These are phyloP conservation scores for Anorthoa munda DNA, from an alignment of 2,888 invertebrate species.

Conservation along the genomic window DNA sequence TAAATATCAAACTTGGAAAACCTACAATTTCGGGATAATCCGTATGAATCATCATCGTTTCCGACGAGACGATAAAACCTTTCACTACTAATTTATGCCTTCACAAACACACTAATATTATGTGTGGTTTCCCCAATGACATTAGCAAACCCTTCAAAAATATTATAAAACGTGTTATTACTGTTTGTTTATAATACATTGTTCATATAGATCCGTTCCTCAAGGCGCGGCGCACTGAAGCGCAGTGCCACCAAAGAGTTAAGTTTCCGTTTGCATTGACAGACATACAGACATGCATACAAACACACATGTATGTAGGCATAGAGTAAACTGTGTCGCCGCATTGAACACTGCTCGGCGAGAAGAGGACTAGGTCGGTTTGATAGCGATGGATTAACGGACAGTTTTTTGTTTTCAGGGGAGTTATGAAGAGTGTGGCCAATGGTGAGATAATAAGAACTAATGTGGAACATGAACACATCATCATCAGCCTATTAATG, in stretches of 20 bases:
- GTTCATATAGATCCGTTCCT: constrained; percentile 59
- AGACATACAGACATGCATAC: constrained; percentile 62
- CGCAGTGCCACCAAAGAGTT: constrained; percentile 67
- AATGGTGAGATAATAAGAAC: neutral
- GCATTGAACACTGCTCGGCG: constrained; percentile 55
- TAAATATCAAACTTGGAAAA: neutral
- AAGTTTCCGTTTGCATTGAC: constrained; percentile 76
- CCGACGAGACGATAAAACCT: constrained; percentile 24
- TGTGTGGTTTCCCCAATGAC: constrained; percentile 10
- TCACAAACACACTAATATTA: neutral
- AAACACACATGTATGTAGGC: constrained; percentile 40
- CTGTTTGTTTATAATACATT: constrained; percentile 1
- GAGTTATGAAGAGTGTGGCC: neutral
- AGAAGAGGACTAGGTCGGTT: constrained; percentile 46
- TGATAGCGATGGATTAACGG: constrained; percentile 47
- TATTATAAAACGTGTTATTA: constrained; percentile 8
- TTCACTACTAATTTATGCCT: constrained; percentile 43
- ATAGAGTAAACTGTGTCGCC: constrained; percentile 63
- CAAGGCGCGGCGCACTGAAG: constrained; percentile 67
- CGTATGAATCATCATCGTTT: constrained; percentile 31
- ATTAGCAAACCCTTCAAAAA: constrained; percentile 14
- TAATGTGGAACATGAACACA: neutral
- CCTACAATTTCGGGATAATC: constrained; percentile 18
- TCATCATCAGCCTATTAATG: too few relatives aligned
- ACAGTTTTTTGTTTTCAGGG: neutral